Percentiles rank a stretch among this genome's conserved stretches.
These are phyloP conservation scores for Ciconia boyciana DNA, from an alignment of 2,113 vertebrate species.

Conservation along the genomic window DNA sequence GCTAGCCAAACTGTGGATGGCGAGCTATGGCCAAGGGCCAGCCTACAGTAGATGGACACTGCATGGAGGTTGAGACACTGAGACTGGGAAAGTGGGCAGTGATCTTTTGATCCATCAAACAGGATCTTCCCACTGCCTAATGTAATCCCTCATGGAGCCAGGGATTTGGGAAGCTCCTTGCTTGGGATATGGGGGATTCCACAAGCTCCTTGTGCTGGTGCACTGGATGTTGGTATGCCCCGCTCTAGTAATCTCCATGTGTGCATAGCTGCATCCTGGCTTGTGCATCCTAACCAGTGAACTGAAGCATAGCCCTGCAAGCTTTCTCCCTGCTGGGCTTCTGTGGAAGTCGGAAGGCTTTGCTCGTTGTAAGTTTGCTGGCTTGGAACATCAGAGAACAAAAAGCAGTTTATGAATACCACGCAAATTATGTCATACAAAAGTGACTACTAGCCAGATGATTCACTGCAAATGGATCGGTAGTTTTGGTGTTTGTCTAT, in stretches of 20 bases:
- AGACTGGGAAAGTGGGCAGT: not conserved
- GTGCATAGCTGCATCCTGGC: not conserved
- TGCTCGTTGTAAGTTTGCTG: not conserved
- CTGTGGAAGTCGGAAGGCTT: not conserved
- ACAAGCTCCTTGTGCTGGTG: not conserved
- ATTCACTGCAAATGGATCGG: not conserved
- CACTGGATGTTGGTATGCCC: not conserved
- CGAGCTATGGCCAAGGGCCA: not conserved
- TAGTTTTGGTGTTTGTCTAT: not conserved
- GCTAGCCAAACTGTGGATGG: not conserved
- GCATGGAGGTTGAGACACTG: not conserved
- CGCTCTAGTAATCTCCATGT: not conserved
- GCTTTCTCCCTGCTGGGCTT: not conserved
- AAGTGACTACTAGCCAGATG: not conserved
- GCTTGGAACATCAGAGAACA: not conserved
- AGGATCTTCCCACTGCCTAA: not conserved
- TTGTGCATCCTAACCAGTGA: not conserved
- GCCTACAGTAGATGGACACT: not conserved
- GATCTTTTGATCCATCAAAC: not conserved
- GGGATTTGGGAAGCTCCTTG: not conserved
- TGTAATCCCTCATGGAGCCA: not conserved
- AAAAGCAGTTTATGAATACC: not conserved
- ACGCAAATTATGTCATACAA: not conserved
- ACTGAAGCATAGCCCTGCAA: not conserved
- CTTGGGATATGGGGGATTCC: not conserved